Evolutionary conservation across 64 coral and sea anemone species (phyloP), one percentile per base, ranked within the genome.

Genomic region (Acropora tenuis): DNA sequence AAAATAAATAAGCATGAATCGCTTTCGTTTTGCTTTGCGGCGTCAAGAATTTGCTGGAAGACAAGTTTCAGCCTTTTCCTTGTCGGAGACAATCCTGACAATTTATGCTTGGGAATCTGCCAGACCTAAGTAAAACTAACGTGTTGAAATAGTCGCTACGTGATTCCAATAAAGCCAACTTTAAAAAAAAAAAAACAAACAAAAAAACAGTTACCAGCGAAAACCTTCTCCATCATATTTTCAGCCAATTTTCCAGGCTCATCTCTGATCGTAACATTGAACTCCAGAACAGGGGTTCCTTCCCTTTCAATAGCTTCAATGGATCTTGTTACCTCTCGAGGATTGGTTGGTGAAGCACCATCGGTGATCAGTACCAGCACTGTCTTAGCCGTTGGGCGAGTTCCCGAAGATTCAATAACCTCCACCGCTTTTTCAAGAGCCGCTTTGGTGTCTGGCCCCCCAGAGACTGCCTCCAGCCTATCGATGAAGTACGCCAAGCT

Each of bases 401-500:
- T 44, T 66, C 68, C 83, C 12, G 91, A 87, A 53, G 48, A 75
- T 53, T 72, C 67, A 42, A 93, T 87, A 18, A 93, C 52, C 5
- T 60, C 6, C 76, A 55, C 72, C 7, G 83, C 91, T 48, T 93
- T 45, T 16, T 86, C 86, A 46, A 93, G 48, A 6, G 77, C 74
- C 10, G 30, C 50, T 41, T 46, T 68, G 1, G 86, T 58, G 46
- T 77, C 91, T 11, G 77, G 91, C 47, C 86, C 58, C 7, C 83
- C 84, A 1, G 48, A 13, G 74, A 43, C 50, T 80, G 52, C 41
- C 6, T n/a, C 45, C 2, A 78, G 77, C 1, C 15, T 69, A 15
- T 87, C 74, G 19, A 93, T 61, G 18, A 87, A 6, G 30, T 76
- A 47, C 49, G 69, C 86, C 41, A 93, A 55, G 71, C 76, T 86